Base-by-base conservation (phyloP, 2,113 vertebrate genomes). In the Neoarius graeffei region DNA sequence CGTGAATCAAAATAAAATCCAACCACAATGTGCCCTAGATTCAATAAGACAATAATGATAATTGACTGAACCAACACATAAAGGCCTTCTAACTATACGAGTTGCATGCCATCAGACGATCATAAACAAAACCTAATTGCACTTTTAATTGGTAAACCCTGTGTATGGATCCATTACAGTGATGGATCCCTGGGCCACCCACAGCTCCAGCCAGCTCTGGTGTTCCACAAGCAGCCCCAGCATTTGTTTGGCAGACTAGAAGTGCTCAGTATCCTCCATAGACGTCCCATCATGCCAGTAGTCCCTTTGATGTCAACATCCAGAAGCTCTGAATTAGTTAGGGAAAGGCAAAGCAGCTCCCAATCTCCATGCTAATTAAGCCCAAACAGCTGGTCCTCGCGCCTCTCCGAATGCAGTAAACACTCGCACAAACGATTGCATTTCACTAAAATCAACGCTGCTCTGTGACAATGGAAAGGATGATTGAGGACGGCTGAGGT, bases 371-470 rank as follows among this genome's bases (percentile, higher is more conserved):
- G 69, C 88, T 87, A 89, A 90, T 87, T 81, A 89, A 85, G 81
- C 80, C 83, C 79, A 79, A 90, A 90, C 90, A 90, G 90, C 83
- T 90, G 90, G 90, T 87, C 83, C 83, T 87, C 69, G 3, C 42
- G 20, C 74, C 74, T 79, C 62, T 73, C 19, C 1, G 23, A 82
- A 90, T 69, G 52, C 67, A 85, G 57, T 83, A 85, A 87, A 81
- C 74, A 56, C 74, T 77, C 25, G 11, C 20, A 30, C 76, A 50
- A 60, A 82, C 20, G 27, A 23, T 30, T 30, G 69, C 10, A 54
- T 35, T 42, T 81, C 71, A 62, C 15, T 69, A 20, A 67, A 50
- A 81, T 67, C 77, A 62, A 62, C 7, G 42, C 85, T 86, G 84
- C 52, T 82, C 66, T 27, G n/a, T 54, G 57, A 73, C 57, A n/a